phyloP scores from a whole-genome alignment of 1,140 invertebrate species.

The Brachionus manjavacas region DNA sequence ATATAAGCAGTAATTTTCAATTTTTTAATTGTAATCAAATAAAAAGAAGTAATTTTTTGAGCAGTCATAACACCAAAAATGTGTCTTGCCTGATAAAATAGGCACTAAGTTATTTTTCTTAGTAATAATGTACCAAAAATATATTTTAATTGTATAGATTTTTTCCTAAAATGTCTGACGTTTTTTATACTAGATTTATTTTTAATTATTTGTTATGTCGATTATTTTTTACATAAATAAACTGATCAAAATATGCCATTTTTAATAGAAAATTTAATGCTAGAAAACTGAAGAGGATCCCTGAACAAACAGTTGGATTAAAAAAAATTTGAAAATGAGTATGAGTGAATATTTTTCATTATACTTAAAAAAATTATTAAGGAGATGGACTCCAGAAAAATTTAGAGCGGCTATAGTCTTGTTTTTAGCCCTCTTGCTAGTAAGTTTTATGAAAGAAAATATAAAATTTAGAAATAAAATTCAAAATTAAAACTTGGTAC shows the following conservation, averaged over 20 bases:
- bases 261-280: not conserved
- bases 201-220: not conserved
- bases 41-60: not conserved
- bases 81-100: constrained; percentile 9
- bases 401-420: too few species aligned
- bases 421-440: too few species aligned
- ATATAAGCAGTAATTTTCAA: not conserved
- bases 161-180: not conserved
- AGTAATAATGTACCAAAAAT: not conserved
- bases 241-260: not conserved
- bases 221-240: not conserved
- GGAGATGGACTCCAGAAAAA: too few species aligned
- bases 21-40: not conserved
- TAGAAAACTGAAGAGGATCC: too few species aligned
- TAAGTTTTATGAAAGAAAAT: too few species aligned
- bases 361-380: too few species aligned
- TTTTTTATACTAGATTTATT: not conserved
- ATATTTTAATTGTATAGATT: not conserved
- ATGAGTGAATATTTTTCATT: too few species aligned
- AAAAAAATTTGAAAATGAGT: too few species aligned
- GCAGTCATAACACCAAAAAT: not conserved
- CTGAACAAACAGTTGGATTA: too few species aligned
- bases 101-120: not conserved
- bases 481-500: too few species aligned
- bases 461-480: too few species aligned